Conservation (phyloP, 2,888 invertebrate species). For the Gymnoscelis rufifasciata region DNA sequence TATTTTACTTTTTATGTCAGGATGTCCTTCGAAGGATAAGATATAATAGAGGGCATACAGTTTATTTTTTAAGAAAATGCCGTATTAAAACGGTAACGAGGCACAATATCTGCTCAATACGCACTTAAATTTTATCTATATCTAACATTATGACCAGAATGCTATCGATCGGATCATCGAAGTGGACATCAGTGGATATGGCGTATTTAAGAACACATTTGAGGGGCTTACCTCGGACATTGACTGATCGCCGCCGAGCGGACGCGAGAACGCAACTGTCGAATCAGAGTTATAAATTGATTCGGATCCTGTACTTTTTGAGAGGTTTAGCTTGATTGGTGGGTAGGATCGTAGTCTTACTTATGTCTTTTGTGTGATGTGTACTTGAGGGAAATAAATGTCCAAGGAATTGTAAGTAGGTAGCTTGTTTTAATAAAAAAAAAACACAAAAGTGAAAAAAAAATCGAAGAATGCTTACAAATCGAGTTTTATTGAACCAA, state of each 20-base stretch:
- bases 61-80: too few species aligned
- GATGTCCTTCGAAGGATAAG: too few species aligned
- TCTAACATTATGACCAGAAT: too few species aligned
- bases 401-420: not conserved
- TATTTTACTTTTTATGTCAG: too few species aligned
- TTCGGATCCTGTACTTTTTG: conserved; percentile 31
- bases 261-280: conserved; percentile 42
- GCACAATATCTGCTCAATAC: too few species aligned
- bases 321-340: conserved; percentile 27
- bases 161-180: conserved; percentile 50
- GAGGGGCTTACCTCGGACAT: conserved; percentile 64
- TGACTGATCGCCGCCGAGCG: conserved; percentile 60
- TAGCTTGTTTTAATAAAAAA: too few species aligned
- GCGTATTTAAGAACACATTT: conserved; percentile 66
- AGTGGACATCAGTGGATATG: conserved; percentile 49
- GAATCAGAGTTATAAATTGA: conserved; percentile 53
- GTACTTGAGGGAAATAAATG: not conserved
- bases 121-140: too few species aligned
- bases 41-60: too few species aligned
- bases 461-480: too few species aligned
- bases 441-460: too few species aligned
- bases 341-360: conserved; percentile 9
- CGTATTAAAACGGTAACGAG: too few species aligned
- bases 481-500: too few species aligned
- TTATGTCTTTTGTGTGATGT: not conserved